These are phyloP conservation scores for Anoncus sp. DNA, from an alignment of 2,888 invertebrate species.

Conservation along the genomic window DNA sequence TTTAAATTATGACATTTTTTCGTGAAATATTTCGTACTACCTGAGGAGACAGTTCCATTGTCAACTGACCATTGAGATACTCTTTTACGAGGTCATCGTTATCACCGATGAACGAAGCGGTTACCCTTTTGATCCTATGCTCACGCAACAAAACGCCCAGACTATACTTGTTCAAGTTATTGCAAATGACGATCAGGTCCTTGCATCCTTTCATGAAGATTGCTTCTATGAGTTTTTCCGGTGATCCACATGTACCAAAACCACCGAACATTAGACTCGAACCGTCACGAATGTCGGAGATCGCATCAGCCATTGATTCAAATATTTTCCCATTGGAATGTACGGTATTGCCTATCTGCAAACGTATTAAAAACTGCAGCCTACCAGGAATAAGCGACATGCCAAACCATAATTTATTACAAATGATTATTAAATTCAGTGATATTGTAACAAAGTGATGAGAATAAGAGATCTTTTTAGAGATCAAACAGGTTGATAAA, in stretches of 20 bases:
- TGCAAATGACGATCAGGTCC: slow-evolving; percentile 95
- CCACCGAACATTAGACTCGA: slow-evolving; percentile 97
- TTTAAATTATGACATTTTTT: no score
- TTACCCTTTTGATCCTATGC: slow-evolving; percentile 96
- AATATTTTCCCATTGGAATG: slow-evolving; percentile 86
- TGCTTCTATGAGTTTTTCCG: slow-evolving; percentile 97
- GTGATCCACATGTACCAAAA: slow-evolving; percentile 99
- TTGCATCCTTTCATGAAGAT: slow-evolving; percentile 90
- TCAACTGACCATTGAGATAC: slow-evolving; percentile 96
- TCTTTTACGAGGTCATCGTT: slow-evolving; percentile 99
- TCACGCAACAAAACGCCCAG: slow-evolving; percentile 95
- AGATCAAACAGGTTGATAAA: no score
- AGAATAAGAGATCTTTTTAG: no score
- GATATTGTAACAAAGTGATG: no score
- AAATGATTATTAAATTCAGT: background rate
- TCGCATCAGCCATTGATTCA: slow-evolving; percentile 89
- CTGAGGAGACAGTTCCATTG: slow-evolving; percentile 96
- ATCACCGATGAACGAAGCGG: slow-evolving; percentile 99
- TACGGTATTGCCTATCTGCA: background rate
- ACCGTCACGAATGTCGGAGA: slow-evolving; percentile 94
- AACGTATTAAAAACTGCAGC: background rate
- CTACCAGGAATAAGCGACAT: background rate
- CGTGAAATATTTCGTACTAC: slow-evolving; percentile 80
- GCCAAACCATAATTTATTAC: background rate
- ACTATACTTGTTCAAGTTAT: slow-evolving; percentile 98